A percentile compares a stretch with the other conserved stretches of the same genome.
phyloP scores from a whole-genome alignment of 2,113 vertebrate genomes.

The Madoqua kirkii region DNA sequence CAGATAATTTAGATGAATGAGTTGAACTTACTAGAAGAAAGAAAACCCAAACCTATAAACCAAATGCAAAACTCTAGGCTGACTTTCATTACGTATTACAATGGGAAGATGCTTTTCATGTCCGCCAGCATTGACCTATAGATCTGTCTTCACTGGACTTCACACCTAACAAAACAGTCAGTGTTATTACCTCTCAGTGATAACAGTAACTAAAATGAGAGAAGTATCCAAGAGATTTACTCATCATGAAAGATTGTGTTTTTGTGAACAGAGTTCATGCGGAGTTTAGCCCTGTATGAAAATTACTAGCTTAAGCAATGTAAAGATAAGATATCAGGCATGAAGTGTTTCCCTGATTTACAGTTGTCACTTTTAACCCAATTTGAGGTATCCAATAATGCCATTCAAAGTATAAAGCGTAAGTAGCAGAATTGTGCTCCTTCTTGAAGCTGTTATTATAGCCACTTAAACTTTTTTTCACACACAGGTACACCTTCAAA shows the following conservation, averaged over 20 bases:
- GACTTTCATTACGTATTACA: constrained; percentile 29
- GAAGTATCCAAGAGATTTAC: constrained; percentile 5
- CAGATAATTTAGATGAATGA: constrained; percentile 1
- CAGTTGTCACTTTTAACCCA: constrained; percentile 50
- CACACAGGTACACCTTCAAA: constrained; percentile 68
- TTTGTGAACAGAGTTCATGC: not conserved
- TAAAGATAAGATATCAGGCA: constrained; percentile 49
- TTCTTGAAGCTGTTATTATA: constrained; percentile 61
- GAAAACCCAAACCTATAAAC: not conserved
- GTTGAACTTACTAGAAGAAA: not conserved
- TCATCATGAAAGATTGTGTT: constrained; percentile 26
- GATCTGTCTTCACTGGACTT: constrained; percentile 12
- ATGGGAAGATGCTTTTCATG: not conserved
- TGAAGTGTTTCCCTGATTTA: constrained; percentile 52
- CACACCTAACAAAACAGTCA: constrained; percentile 29
- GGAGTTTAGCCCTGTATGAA: not conserved
- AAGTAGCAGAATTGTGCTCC: constrained; percentile 15
- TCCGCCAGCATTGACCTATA: not conserved
- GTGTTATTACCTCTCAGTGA: constrained; percentile 42
- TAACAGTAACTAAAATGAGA: constrained; percentile 22
- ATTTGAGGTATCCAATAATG: constrained; percentile 44
- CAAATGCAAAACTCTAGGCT: not conserved
- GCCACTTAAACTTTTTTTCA: constrained; percentile 71
- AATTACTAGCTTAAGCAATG: constrained; percentile 22
- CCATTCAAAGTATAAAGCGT: constrained; percentile 28